Evolutionary conservation across 2,888 invertebrate genomes (phyloP).

Genomic region (Dryococelus australis): DNA sequence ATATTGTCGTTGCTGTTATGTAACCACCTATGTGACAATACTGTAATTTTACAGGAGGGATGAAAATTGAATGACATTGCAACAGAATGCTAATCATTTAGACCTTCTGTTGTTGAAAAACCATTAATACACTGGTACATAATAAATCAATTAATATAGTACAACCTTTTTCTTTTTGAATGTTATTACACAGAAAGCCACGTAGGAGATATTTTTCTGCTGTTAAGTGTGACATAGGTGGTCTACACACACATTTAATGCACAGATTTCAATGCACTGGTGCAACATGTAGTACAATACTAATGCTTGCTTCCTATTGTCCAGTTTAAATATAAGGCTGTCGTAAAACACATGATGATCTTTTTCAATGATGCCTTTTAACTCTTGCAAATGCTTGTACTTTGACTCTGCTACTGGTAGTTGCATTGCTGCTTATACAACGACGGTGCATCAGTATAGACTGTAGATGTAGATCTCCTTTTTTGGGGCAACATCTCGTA

Average conservation of each 20-base stretch:
- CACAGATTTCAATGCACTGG: not conserved
- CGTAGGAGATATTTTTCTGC: slow-evolving; percentile 22
- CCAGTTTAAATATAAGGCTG: not conserved
- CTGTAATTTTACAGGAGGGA: slow-evolving; percentile 1
- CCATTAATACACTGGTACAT: not conserved
- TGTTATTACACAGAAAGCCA: not conserved
- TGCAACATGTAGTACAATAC: not conserved
- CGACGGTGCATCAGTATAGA: not conserved
- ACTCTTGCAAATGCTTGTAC: too few relatives aligned
- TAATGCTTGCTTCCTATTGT: not conserved
- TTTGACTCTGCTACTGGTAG: not conserved
- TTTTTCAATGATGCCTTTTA: too few relatives aligned
- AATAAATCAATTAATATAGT: not conserved
- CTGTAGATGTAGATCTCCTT: not conserved
- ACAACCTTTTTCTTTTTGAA: not conserved
- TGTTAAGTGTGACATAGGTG: not conserved
- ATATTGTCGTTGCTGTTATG: not conserved
- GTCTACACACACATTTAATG: not conserved
- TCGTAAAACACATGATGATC: too few relatives aligned
- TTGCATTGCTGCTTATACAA: slow-evolving; percentile 17
- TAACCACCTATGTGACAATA: not conserved
- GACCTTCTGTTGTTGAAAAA: not conserved
- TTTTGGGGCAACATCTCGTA: slow-evolving; percentile 23
- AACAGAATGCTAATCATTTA: not conserved
- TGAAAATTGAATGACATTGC: not conserved